These are phyloP conservation scores for Synergus laeviventris DNA, from an alignment of 2,888 invertebrate species.

Conservation along the genomic window DNA sequence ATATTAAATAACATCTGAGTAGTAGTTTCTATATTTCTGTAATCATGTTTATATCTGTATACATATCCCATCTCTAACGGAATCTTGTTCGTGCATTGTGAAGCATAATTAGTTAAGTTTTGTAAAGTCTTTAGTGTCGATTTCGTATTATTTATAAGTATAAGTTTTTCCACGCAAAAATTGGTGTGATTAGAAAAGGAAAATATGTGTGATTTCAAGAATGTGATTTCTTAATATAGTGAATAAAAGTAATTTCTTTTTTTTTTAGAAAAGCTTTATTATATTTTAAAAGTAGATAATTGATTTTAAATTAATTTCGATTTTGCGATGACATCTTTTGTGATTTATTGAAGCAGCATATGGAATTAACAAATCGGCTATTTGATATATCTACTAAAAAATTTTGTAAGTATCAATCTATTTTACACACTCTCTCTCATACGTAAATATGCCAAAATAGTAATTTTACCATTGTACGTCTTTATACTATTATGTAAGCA, in stretches of 20 bases:
- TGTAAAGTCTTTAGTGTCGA: not conserved
- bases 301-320: not conserved
- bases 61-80: not conserved
- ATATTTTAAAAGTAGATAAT: not conserved
- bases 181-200: not conserved
- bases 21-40: not conserved
- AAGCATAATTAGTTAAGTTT: not conserved
- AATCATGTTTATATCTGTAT: not conserved
- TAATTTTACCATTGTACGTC: constrained; percentile 15
- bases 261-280: not conserved
- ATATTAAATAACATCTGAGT: not conserved
- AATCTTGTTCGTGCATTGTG: not conserved
- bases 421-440: not conserved
- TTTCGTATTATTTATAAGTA: not conserved
- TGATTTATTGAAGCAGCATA: not conserved
- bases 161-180: not conserved
- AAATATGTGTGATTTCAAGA: not conserved
- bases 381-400: not conserved
- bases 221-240: not conserved
- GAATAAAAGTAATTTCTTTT: not conserved
- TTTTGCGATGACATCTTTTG: not conserved
- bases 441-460: constrained; percentile 5
- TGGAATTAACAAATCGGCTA: not conserved
- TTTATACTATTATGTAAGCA: constrained; percentile 4
- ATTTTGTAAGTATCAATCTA: not conserved